phyloP scores from a whole-genome alignment of 2,888 invertebrate genomes.

The Apantesis nais region DNA sequence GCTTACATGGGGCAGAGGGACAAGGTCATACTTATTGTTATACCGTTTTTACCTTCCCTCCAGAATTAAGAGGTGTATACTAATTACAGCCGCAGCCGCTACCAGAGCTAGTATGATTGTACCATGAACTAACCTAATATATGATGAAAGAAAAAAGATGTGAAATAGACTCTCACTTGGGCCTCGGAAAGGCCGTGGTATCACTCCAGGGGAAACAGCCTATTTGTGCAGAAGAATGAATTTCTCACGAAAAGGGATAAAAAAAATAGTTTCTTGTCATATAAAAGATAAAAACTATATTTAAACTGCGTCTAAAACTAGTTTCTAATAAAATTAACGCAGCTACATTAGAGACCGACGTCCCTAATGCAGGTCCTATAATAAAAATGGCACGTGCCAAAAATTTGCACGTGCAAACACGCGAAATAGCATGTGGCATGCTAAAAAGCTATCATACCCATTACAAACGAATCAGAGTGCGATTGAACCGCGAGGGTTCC shows the following conservation, averaged over 20 bases:
- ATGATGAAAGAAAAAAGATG: no score
- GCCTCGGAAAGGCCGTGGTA: no score
- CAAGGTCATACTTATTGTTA: not conserved
- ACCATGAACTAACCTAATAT: no score
- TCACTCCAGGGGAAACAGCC: no score
- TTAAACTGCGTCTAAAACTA: not conserved
- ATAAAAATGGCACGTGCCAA: not conserved
- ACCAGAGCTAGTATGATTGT: not conserved
- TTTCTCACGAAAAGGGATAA: no score
- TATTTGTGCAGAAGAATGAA: no score
- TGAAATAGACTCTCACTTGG: no score
- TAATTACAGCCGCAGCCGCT: not conserved
- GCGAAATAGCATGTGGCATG: not conserved
- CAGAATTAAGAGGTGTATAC: not conserved
- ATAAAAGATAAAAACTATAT: no score
- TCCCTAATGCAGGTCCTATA: not conserved
- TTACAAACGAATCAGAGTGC: not conserved
- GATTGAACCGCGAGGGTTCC: not conserved
- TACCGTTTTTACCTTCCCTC: not conserved
- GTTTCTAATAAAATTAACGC: no score
- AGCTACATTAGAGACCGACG: not conserved
- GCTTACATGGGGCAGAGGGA: not conserved
- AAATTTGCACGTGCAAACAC: not conserved
- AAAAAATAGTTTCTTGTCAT: no score
- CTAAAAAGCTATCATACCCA: not conserved